Evolutionary conservation across 2,888 invertebrate genomes (phyloP), one percentile per base, ranked within the genome.

Genomic region (Danaus chrysippus): DNA sequence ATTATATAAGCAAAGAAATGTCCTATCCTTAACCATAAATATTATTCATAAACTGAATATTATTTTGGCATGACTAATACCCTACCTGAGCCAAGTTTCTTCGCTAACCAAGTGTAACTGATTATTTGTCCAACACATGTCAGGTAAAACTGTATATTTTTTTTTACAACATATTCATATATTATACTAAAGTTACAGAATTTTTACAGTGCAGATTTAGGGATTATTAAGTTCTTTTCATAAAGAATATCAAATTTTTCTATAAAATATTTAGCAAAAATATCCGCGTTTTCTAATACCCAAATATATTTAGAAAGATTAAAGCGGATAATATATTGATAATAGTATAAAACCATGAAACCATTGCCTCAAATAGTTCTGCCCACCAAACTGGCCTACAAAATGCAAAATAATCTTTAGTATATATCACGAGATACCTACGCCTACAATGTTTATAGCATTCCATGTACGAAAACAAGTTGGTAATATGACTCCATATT

Each of bases 81-180:
- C 58, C 56, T 71, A 72, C 70, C 70, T 72, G 71, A 71, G 78
- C 77, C 77, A 76, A 77, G 62, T 69, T 59, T 62, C 63, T 64
- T 63, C 70, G 72, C 66, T 70, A 9, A 49, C 49, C 49, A 49
- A 15, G 17, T 49, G 49, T 15, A 49, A 17, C 15, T 49, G 49
- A 49, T 49, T 17, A 8, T 17, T 49, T 17, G 17, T 49, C 49
- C 11, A 15, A 49, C 17, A 46, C 8, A 17, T 17, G 15, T 13
- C n/a, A 46, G 15, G 9, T 11, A 11, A 17, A 49, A 3, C 15
- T 15, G 2, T 17, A 10, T 3, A n/a, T n/a, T n/a, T 10, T 17
- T 15, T 49, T 3, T 49, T 10, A 49, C 17, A 17, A 49, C 15
- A 1, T 6, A 17, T 8, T 13, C 6, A 10, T 46, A 15, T 15